These are phyloP conservation scores for Carcina quercana DNA, from an alignment of 2,888 invertebrate species.

Conservation along the genomic window DNA sequence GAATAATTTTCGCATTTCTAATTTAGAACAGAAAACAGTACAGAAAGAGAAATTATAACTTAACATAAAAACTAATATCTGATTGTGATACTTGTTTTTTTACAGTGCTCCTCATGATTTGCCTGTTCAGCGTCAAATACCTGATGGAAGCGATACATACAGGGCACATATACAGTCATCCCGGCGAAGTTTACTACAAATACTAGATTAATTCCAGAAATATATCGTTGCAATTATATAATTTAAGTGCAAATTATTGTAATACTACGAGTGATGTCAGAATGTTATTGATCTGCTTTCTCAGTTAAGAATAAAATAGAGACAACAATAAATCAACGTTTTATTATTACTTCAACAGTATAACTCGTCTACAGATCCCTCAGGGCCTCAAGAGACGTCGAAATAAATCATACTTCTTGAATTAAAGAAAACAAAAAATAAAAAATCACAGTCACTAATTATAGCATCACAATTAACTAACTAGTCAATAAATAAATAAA, in stretches of 20 bases:
- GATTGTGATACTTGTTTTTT: constrained; percentile 15
- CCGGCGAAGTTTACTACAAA: constrained; percentile 49
- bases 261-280: not conserved
- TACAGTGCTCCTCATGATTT: constrained; percentile 62
- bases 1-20: no score
- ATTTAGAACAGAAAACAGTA: no score
- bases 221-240: no score
- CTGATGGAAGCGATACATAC: constrained; percentile 61
- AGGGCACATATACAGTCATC: constrained; percentile 58
- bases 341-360: no score
- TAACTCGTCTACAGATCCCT: no score
- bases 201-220: constrained; percentile 35
- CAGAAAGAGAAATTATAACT: no score
- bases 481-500: no score
- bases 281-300: not conserved
- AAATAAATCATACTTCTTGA: not conserved
- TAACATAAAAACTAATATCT: no score
- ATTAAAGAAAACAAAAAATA: constrained; percentile 2
- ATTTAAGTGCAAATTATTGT: not conserved
- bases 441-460: constrained; percentile 4
- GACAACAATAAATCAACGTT: no score
- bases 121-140: constrained; percentile 63
- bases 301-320: constrained; percentile 1
- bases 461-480: no score
- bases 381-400: no score